phyloP scores from a whole-genome alignment of 2,888 invertebrate species.

The Pseudoips prasinana region DNA sequence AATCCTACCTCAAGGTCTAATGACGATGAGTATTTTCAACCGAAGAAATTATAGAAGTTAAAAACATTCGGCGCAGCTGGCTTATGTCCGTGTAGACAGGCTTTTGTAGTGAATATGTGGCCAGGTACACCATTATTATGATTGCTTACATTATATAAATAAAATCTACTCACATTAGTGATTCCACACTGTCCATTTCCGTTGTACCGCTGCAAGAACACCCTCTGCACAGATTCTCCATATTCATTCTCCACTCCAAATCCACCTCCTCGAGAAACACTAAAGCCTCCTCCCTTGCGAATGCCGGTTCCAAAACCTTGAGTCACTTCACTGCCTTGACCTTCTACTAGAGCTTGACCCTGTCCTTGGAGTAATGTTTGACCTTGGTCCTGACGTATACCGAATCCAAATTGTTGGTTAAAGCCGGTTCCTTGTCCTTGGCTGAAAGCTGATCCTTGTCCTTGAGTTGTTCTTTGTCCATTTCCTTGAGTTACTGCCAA shows the following conservation, averaged over 20 bases:
- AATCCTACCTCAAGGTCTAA: too few relatives aligned
- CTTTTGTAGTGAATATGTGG: too few relatives aligned
- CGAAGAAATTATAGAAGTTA: too few relatives aligned
- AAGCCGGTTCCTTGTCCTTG: conserved; percentile 20
- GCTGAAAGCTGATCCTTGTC: conserved; percentile 12
- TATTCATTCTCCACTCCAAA: conserved; percentile 32
- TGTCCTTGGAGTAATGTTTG: conserved; percentile 19
- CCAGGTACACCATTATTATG: too few relatives aligned
- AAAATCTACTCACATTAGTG: conserved; percentile 57
- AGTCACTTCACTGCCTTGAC: conserved; percentile 24
- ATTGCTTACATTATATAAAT: too few relatives aligned
- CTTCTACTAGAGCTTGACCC: conserved; percentile 30
- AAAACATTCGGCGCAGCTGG: too few relatives aligned
- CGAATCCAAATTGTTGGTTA: conserved; percentile 15
- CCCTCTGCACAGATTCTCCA: conserved; percentile 21
- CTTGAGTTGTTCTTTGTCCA: conserved; percentile 5
- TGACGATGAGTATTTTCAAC: too few relatives aligned
- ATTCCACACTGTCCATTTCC: conserved; percentile 52
- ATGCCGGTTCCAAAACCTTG: conserved; percentile 25
- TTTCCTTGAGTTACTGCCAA: conserved; percentile 5
- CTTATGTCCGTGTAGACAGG: too few relatives aligned
- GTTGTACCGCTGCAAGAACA: conserved; percentile 15
- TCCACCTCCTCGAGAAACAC: conserved; percentile 6
- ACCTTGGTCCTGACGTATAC: conserved; percentile 13
- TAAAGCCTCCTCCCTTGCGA: conserved; percentile 16